Conservation (phyloP, 2,888 invertebrate species). For the Stenurella melanura region DNA sequence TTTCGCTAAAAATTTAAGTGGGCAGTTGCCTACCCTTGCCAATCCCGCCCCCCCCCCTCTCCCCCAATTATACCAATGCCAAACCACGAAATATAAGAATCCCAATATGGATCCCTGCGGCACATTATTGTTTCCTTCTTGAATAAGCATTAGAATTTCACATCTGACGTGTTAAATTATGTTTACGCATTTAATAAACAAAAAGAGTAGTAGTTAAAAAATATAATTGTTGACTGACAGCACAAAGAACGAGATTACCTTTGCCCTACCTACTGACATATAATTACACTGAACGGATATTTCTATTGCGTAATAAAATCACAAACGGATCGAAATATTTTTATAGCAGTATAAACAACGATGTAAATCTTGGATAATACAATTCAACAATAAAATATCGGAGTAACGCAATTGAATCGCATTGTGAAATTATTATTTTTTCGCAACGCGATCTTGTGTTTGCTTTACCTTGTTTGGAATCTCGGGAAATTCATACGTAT, state of each 20-base stretch:
- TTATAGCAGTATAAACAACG: neutral
- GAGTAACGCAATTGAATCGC: neutral
- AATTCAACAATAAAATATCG: neutral
- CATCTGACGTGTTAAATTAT: too few relatives aligned
- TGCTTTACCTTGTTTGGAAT: conserved; percentile 27
- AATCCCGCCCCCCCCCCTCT: too few relatives aligned
- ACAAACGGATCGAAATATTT: neutral
- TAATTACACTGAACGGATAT: neutral
- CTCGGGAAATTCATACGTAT: conserved; percentile 30
- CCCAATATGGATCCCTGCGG: too few relatives aligned
- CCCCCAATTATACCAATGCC: too few relatives aligned
- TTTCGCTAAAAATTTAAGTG: too few relatives aligned
- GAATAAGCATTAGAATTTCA: too few relatives aligned
- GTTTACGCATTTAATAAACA: too few relatives aligned
- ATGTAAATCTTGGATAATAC: neutral
- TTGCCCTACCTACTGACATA: neutral
- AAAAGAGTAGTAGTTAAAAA: too few relatives aligned
- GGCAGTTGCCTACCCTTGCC: too few relatives aligned
- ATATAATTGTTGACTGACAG: too few relatives aligned
- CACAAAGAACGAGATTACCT: neutral
- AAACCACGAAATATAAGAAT: too few relatives aligned
- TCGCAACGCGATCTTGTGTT: neutral
- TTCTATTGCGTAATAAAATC: neutral
- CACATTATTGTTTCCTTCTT: too few relatives aligned
- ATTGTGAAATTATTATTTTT: conserved; percentile 1